Evolutionary conservation across 2,113 vertebrate species (phyloP).

Genomic region (Agapornis roseicollis): DNA sequence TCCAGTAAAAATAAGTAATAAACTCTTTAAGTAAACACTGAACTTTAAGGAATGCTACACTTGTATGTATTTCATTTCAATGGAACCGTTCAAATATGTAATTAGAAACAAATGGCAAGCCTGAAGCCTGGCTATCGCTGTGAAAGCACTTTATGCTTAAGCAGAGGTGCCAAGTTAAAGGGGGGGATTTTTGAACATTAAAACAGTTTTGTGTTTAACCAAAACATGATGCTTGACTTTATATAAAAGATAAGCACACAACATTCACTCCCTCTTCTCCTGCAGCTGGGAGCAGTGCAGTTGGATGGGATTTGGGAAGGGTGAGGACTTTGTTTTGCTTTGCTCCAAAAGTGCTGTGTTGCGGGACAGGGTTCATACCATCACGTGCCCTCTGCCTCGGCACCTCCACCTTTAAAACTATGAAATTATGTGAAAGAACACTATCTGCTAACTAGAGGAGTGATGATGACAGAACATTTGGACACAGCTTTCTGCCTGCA

Average conservation of each 20-base stretch:
- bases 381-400: not conserved
- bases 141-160: not conserved
- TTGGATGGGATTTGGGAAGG: not conserved
- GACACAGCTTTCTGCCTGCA: not conserved
- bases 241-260: not conserved
- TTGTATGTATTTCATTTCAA: constrained; percentile 58
- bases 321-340: rapidly evolving
- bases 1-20: constrained; percentile 68
- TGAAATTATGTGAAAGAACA: not conserved
- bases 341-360: not conserved
- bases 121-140: not conserved
- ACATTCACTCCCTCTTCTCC: not conserved
- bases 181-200: not conserved
- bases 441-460: not conserved
- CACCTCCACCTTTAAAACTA: not conserved
- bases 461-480: not conserved
- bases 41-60: constrained; percentile 39
- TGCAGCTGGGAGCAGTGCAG: not conserved
- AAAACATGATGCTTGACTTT: not conserved
- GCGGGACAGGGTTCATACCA: rapidly evolving
- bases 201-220: constrained; percentile 15
- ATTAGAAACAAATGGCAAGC: constrained; percentile 52
- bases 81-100: constrained; percentile 10
- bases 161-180: not conserved
- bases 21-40: constrained; percentile 58